Percentiles rank a stretch among this genome's conserved stretches.
Conservation (phyloP, 1,140 invertebrate genomes). For the Drosophila equinoxialis region DNA sequence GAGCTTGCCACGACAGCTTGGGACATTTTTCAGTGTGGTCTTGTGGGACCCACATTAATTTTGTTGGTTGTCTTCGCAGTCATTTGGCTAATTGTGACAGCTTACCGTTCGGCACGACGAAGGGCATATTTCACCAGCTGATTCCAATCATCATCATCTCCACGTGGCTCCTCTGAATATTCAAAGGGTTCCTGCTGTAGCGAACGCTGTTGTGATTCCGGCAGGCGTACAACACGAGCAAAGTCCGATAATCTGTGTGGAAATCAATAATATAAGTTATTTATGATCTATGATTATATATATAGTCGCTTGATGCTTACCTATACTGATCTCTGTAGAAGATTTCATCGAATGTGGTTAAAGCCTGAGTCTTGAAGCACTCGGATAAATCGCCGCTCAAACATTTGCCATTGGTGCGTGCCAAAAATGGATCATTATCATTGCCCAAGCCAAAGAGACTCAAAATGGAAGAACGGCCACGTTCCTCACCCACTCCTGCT, state of each 20-base stretch:
- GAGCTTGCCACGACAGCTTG: slow-evolving; percentile 13
- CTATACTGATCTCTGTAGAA: slow-evolving; percentile 86
- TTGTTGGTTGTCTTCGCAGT: slow-evolving; percentile 34
- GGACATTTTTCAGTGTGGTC: slow-evolving; percentile 4
- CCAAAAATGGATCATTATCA: slow-evolving; percentile 89
- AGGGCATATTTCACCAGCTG: slow-evolving; percentile 89
- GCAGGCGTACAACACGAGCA: slow-evolving; percentile 87
- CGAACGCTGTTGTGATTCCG: slow-evolving; percentile 86
- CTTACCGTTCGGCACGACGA: slow-evolving; percentile 87
- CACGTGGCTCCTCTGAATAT: slow-evolving; percentile 87
- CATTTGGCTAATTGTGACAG: slow-evolving; percentile 67
- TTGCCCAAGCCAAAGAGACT: slow-evolving; percentile 89
- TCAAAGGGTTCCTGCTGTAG: slow-evolving; percentile 87
- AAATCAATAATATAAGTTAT: background rate
- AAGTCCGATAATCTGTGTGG: slow-evolving; percentile 86
- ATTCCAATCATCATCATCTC: slow-evolving; percentile 91
- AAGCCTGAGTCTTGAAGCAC: slow-evolving; percentile 90
- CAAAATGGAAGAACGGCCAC: slow-evolving; percentile 84
- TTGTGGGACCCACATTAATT: slow-evolving; percentile 61
- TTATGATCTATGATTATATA: background rate
- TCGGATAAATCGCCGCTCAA: slow-evolving; percentile 90
- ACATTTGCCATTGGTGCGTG: slow-evolving; percentile 88
- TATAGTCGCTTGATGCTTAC: slow-evolving; percentile 70
- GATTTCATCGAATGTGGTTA: slow-evolving; percentile 89
- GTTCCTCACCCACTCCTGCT: slow-evolving; percentile 61